phyloP scores from a whole-genome alignment of 53 echinoderm and acorn worm genomes.

The Apostichopus leukothele region DNA sequence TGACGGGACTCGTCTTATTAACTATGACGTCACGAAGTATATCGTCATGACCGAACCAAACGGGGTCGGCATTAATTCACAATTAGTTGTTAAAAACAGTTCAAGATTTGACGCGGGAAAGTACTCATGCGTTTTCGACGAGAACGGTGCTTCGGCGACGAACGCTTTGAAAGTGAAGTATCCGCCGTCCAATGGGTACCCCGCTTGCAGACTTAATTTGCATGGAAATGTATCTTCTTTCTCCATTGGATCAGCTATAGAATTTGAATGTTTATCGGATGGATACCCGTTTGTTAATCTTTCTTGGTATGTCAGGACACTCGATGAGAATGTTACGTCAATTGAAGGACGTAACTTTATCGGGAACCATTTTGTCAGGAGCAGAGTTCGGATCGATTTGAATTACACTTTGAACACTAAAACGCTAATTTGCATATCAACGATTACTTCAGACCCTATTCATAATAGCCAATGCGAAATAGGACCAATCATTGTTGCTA shows the following conservation, averaged over 20 bases:
- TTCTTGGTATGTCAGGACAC: neutral
- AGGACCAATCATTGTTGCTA: conserved; percentile 26
- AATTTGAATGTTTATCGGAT: conserved; percentile 32
- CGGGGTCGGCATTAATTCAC: conserved; percentile 34
- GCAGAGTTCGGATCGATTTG: neutral
- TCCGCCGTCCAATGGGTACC: conserved; percentile 12
- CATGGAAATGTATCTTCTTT: neutral
- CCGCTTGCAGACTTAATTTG: neutral
- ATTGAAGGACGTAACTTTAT: neutral
- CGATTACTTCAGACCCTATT: neutral
- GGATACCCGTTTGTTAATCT: conserved; percentile 27
- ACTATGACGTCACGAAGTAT: neutral
- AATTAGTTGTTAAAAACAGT: neutral
- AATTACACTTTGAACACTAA: neutral
- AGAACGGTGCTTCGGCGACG: conserved; percentile 6
- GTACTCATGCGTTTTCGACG: conserved; percentile 35
- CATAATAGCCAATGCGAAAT: neutral
- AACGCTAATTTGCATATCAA: conserved; percentile 16
- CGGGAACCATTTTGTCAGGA: neutral
- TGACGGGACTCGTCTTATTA: conserved; percentile 12
- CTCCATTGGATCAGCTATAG: neutral
- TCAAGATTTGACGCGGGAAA: conserved; percentile 20
- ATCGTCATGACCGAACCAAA: conserved; percentile 39
- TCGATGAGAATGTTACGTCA: neutral
- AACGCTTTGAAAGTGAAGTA: neutral